A percentile compares a stretch with the other conserved stretches of the same genome.
Conservation (phyloP, 2,113 vertebrate species). For the Halichoerus grypus region DNA sequence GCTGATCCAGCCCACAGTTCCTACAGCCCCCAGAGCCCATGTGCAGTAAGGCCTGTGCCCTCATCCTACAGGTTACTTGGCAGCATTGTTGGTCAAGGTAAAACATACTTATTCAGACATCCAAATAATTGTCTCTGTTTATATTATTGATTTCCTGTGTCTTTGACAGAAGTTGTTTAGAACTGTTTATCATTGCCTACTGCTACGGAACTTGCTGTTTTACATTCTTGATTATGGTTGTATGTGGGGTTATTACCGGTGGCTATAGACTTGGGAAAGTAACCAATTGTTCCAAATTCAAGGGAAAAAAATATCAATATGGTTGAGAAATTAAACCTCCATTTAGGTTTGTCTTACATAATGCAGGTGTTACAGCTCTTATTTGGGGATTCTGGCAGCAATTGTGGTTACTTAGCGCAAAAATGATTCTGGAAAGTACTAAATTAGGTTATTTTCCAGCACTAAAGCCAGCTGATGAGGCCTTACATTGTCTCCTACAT, state of each 20-base stretch:
- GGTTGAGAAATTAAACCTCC: neutral
- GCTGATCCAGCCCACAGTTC: conserved; percentile 61
- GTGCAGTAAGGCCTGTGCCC: conserved; percentile 69
- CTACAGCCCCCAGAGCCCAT: conserved; percentile 69
- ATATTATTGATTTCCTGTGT: conserved; percentile 74
- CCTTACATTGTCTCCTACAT: neutral
- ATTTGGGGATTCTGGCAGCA: neutral
- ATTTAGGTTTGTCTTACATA: neutral
- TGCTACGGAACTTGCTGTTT: neutral
- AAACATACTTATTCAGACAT: conserved; percentile 75
- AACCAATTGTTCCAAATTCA: neutral
- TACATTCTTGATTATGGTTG: neutral
- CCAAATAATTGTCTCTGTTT: conserved; percentile 57
- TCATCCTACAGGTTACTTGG: neutral
- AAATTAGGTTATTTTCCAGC: conserved; percentile 44
- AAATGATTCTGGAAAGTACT: neutral
- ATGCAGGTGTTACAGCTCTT: neutral
- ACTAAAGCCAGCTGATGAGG: neutral
- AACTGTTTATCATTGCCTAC: neutral
- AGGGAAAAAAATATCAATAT: neutral
- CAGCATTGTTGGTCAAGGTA: conserved; percentile 74
- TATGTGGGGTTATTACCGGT: neutral
- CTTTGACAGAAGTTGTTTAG: conserved; percentile 33
- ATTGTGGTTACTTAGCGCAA: neutral
- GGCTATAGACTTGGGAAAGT: neutral